A percentile compares a stretch with the other conserved stretches of the same genome.
Evolutionary conservation across 2,888 invertebrate species (phyloP).

Genomic region (Cloeon dipterum): DNA sequence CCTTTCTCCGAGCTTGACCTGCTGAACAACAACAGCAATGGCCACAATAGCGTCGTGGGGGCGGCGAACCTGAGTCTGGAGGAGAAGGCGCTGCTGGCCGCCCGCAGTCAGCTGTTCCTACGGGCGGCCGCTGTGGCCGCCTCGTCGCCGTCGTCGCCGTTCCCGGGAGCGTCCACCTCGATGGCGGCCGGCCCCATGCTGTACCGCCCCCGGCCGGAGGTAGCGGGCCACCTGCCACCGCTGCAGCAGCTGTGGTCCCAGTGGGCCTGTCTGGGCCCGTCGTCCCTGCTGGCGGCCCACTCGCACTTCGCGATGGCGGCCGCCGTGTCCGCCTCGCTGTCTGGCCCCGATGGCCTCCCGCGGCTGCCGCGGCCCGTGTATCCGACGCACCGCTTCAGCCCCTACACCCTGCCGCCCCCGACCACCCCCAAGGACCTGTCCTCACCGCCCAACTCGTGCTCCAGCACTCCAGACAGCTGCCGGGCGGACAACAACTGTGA

Average conservation of each 20-base stretch:
- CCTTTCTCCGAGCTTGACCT: slow-evolving; percentile 29
- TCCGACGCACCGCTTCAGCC: not conserved
- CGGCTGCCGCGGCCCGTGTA: not conserved
- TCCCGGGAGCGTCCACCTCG: too few relatives aligned
- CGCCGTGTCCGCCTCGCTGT: not conserved
- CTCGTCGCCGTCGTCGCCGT: not conserved
- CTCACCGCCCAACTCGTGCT: not conserved
- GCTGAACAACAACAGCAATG: not conserved
- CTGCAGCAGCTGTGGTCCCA: not conserved
- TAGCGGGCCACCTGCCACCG: not conserved
- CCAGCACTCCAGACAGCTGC: not conserved
- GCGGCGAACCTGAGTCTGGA: slow-evolving; percentile 32
- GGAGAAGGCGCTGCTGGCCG: slow-evolving; percentile 54
- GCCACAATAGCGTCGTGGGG: slow-evolving; percentile 8
- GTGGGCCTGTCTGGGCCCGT: not conserved
- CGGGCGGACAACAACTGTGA: not conserved
- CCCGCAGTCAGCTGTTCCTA: slow-evolving; percentile 48
- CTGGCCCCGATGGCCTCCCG: not conserved
- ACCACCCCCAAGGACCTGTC: not conserved
- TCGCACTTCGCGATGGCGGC: not conserved
- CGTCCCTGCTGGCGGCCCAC: not conserved
- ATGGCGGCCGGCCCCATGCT: too few relatives aligned
- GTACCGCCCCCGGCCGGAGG: too few relatives aligned
- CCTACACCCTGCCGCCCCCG: not conserved
- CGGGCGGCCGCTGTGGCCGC: slow-evolving; percentile 21